Evolutionary conservation across 2,888 invertebrate genomes (phyloP).

Genomic region (Rhamphomyia laevipes): DNA sequence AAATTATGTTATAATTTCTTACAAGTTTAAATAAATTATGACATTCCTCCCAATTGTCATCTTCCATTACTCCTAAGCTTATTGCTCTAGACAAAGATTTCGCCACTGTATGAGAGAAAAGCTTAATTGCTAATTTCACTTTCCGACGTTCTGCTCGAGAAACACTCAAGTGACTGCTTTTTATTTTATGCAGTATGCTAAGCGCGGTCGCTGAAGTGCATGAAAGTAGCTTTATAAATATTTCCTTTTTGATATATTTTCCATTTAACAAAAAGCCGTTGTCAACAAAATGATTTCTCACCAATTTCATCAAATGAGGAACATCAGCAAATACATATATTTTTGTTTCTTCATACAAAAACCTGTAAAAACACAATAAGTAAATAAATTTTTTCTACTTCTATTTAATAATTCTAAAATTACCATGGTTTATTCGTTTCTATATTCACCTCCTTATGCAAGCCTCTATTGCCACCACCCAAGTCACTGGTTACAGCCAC

Average conservation of each 20-base stretch:
- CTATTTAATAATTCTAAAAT: too few relatives aligned
- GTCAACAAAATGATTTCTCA: constrained; percentile 8
- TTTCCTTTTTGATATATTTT: too few relatives aligned
- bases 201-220: not conserved
- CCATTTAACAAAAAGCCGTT: constrained; percentile 5
- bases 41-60: too few relatives aligned
- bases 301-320: constrained; percentile 12
- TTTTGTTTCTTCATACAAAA: constrained; percentile 6
- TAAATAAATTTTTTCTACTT: too few relatives aligned
- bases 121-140: too few relatives aligned
- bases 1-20: too few relatives aligned
- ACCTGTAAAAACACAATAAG: not conserved
- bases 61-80: too few relatives aligned
- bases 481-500: constrained; percentile 9
- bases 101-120: too few relatives aligned
- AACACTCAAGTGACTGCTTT: constrained; percentile 5
- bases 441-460: constrained; percentile 6
- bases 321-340: constrained; percentile 11
- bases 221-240: not conserved
- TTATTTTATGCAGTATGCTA: constrained; percentile 3
- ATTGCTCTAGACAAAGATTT: too few relatives aligned
- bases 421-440: too few relatives aligned
- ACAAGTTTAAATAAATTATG: too few relatives aligned
- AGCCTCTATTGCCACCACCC: constrained; percentile 8
- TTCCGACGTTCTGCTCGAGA: constrained; percentile 1